These are phyloP conservation scores for Myxocyprinus asiaticus DNA, from an alignment of 2,113 vertebrate species.

Conservation along the genomic window DNA sequence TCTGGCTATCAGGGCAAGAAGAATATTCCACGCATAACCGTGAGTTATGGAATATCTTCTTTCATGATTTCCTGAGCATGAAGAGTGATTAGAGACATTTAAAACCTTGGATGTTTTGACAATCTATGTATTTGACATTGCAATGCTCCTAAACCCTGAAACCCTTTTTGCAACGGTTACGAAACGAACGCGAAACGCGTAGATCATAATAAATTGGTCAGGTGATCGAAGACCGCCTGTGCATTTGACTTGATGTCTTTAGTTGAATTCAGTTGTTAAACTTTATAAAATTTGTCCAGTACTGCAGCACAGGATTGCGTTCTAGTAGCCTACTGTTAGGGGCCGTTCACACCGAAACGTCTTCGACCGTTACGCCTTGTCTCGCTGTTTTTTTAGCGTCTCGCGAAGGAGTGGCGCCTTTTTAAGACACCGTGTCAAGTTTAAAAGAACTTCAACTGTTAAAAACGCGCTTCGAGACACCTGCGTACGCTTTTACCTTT, in stretches of 20 bases:
- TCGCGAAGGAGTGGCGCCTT: too few species aligned
- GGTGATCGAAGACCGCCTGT: background rate
- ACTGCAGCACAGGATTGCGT: background rate
- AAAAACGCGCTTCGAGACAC: too few species aligned
- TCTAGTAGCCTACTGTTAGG: too few species aligned
- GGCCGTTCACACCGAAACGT: too few species aligned
- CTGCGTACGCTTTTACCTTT: too few species aligned
- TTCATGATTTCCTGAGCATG: background rate
- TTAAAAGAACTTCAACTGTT: too few species aligned
- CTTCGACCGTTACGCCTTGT: too few species aligned
- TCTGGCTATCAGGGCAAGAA: conserved; percentile 92
- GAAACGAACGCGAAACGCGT: background rate
- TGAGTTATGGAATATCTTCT: conserved; percentile 72
- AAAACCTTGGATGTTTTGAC: background rate
- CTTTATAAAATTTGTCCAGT: background rate
- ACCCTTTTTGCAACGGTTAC: background rate
- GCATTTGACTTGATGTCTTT: background rate
- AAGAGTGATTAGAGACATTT: background rate
- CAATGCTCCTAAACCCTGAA: background rate
- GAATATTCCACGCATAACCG: conserved; percentile 97
- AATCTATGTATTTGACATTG: background rate
- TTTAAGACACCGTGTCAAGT: too few species aligned
- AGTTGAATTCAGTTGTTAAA: background rate
- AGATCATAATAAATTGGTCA: background rate
- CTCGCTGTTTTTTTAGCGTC: too few species aligned